Evolutionary conservation across 2,797 vertebrate genomes (phyloP).

Genomic region (Zenarchopterus dispar): DNA sequence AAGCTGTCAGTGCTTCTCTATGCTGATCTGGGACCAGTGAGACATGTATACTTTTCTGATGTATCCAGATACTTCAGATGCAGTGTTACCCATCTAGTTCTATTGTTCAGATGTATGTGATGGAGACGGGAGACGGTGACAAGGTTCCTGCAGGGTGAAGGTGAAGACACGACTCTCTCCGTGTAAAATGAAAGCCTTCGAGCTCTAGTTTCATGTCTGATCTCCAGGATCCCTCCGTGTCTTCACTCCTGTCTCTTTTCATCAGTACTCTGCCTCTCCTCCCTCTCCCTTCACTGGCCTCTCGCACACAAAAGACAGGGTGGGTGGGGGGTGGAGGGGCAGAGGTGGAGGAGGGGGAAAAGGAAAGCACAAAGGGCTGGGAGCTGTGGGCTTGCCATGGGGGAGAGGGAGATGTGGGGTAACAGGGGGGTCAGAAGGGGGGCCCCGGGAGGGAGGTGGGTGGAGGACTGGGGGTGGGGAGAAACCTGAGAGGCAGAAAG

Average conservation of each 20-base stretch:
- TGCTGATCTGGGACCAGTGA: no score
- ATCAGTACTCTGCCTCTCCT: slow-evolving; percentile 26
- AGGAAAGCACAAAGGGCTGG: slow-evolving; percentile 69
- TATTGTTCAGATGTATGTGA: not conserved
- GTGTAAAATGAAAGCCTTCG: slow-evolving; percentile 19
- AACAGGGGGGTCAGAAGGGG: slow-evolving; percentile 67
- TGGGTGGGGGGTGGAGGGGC: no score
- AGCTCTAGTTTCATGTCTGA: slow-evolving; percentile 37
- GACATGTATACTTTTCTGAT: no score
- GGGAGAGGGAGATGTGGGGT: slow-evolving; percentile 58
- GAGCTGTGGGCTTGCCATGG: slow-evolving; percentile 68
- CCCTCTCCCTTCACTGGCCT: slow-evolving; percentile 62
- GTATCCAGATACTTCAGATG: not conserved
- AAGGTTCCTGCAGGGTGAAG: slow-evolving; percentile 1
- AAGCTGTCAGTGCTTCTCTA: no score
- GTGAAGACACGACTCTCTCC: not conserved
- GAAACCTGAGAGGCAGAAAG: slow-evolving; percentile 77
- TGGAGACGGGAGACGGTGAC: no score
- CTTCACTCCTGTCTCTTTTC: slow-evolving; percentile 32
- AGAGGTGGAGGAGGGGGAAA: slow-evolving; percentile 40
- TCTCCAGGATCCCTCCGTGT: slow-evolving; percentile 47
- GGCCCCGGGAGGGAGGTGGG: slow-evolving; percentile 35
- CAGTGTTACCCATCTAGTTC: not conserved
- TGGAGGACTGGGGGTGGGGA: slow-evolving; percentile 30
- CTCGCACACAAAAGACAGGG: slow-evolving; percentile 72